Base-by-base conservation (phyloP, 2,113 vertebrate species). In the Muntiacus muntjak region DNA sequence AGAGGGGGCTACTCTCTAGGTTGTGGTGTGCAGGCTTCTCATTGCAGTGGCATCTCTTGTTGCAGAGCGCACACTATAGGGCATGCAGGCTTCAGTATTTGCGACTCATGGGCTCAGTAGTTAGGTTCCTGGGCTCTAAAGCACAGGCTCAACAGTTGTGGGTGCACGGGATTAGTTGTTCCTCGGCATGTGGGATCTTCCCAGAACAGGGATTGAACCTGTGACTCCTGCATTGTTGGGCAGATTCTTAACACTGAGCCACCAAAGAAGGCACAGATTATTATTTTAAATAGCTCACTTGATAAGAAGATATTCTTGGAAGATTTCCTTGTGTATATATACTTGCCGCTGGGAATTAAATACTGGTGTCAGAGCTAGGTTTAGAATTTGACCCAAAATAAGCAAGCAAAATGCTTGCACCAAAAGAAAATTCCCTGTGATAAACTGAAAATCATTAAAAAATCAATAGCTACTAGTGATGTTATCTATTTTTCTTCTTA, bases 351-450 rank as follows among this genome's bases (percentile, higher is more conserved):
- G 6, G 74, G 47, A 86, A 67, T 85, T 88, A 86, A 94, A 83
- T 43, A 91, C 10, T 92, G 33, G 14, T 64, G 19, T 88, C 33
- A 58, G 19, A 40, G 6, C 33, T 94, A 58, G 55, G 52, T 86
- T 93, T 64, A 82, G 58, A 96, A 89, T 97, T 86, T 95, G 26
- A 93, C 30, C 28, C 78, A 67, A 94, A 93, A 52, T 6, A 83
- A 86, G 26, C 7, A 74, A 90, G 13, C 6, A 97, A 87, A 95
- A 94, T 64, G 15, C 33, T 62, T 81, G 3, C 62, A 50, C 30
- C 40, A 90, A 93, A 83, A 43, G 5, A 92, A 57, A 36, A 64
- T 36, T 54, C 47, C 57, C 17, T 79, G 28, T 91, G 52, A 93
- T 30, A 94, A 87, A 79, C 92, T 93, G 67, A 74, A 62, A 97